Conservation (phyloP, 2,797 vertebrate genomes). For the Melanotaenia parkinsoni region DNA sequence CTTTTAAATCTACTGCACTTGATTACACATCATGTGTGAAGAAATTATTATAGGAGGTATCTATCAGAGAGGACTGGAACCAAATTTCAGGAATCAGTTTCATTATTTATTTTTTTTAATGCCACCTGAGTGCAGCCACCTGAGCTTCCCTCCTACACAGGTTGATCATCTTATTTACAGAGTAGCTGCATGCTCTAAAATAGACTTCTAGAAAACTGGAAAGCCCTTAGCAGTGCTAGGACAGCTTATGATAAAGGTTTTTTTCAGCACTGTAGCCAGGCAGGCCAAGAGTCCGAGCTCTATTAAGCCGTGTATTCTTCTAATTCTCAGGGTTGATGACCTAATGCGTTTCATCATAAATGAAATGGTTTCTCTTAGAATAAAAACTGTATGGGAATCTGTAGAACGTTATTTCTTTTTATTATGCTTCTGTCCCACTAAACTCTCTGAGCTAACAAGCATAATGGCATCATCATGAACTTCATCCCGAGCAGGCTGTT, state of each 20-base stretch:
- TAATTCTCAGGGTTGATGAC: background rate
- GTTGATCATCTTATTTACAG: background rate
- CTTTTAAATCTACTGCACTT: no score
- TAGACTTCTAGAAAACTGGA: background rate
- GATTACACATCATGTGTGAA: no score
- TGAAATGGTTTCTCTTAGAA: background rate
- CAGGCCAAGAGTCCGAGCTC: background rate
- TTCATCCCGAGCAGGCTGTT: no score
- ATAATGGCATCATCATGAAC: no score
- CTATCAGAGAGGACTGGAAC: no score
- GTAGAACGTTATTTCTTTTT: no score
- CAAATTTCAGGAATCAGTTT: no score
- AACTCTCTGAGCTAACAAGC: no score
- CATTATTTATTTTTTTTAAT: no score
- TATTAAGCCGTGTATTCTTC: background rate
- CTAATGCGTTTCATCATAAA: background rate
- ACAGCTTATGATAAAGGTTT: background rate
- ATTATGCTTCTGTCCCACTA: no score
- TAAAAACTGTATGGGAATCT: background rate
- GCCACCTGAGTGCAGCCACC: no score
- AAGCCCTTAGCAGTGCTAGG: background rate
- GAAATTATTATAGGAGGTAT: no score
- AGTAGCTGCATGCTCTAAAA: background rate
- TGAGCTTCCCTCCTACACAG: background rate
- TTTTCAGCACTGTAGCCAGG: background rate